Percentiles rank a stretch among this genome's conserved stretches.
Evolutionary conservation across 53 echinoderm and acorn worm genomes (phyloP).

Genomic region (Holothuria leucospilota): DNA sequence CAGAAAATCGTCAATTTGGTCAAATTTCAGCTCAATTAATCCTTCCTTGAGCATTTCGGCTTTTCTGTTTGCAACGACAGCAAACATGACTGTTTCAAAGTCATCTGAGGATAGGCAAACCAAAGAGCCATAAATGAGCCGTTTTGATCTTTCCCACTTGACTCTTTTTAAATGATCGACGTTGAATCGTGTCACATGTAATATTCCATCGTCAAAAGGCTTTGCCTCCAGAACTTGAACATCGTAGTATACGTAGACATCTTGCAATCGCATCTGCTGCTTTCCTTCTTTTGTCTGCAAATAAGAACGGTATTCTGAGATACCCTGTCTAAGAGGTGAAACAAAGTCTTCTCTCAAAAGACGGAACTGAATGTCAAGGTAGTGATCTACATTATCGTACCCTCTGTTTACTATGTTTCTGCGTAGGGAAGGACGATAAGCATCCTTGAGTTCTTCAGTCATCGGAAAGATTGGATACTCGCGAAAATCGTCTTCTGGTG

Average conservation of each 20-base stretch:
- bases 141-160: constrained; percentile 81
- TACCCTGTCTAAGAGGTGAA: constrained; percentile 81
- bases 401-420: constrained; percentile 66
- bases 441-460: constrained; percentile 68
- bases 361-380: constrained; percentile 94
- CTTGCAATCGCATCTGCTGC: constrained; percentile 61
- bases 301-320: constrained; percentile 69
- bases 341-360: constrained; percentile 91
- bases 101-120: constrained; percentile 86
- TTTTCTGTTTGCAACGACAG: constrained; percentile 85
- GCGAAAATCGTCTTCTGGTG: constrained; percentile 88
- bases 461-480: constrained; percentile 75
- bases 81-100: constrained; percentile 84
- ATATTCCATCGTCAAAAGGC: constrained; percentile 82
- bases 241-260: constrained; percentile 84
- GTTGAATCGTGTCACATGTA: constrained; percentile 80
- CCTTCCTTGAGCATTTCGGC: constrained; percentile 79
- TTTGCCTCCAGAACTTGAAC: constrained; percentile 76
- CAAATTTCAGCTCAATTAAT: constrained; percentile 83
- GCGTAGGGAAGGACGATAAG: constrained; percentile 65
- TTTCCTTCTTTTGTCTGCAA: constrained; percentile 42
- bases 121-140: constrained; percentile 85
- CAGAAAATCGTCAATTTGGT: constrained; percentile 55
- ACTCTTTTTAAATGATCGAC: constrained; percentile 62
- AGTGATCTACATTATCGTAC: constrained; percentile 81